Base-by-base conservation (phyloP, 2,888 invertebrate species). In the Adelognathus sp. region DNA sequence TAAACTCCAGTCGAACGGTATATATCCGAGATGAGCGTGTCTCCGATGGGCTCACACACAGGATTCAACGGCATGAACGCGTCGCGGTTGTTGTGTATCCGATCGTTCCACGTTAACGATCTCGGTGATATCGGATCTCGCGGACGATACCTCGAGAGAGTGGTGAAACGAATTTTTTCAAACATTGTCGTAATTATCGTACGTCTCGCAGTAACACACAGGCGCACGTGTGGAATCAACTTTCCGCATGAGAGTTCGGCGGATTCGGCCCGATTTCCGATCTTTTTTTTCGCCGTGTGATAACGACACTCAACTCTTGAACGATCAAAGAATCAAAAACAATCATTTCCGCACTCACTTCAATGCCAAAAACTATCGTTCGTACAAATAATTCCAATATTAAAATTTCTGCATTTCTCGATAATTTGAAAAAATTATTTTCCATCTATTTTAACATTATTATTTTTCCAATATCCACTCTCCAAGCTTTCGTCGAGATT, bases 21-120 rank as follows among this genome's bases (percentile, higher is more conserved):
- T 44, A 46, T 9, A n/a, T 24, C 44, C 0, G 29, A 52, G n/a
- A 6, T 24, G 36, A 5, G 27, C 31, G 18, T 44, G 18, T 41
- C 14, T 24, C n/a, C 46, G 46, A 2, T 4, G 46, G 1, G 46
- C 24, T 24, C 7, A 50, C n/a, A 7, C n/a, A n/a, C n/a, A n/a
- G n/a, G 41, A 70, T 70, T 46, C 36, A 69, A 7, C 50, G 14
- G 31, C 9, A 16, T 5, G 33, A 50, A 16, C 61, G 11, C 21
- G 46, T 44, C 27, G 5, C 29, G 14, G n/a, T 7, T 27, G 24
- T 46, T 70, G 33, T 46, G 63, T 54, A 24, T 63, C 54, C 52
- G 52, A 61, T 72, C 41, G 61, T 36, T 16, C 9, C 66, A 63
- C 63, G 31, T 72, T 72, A 72, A 44, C 41, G 63, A 72, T 63